Percentiles rank a stretch among this genome's conserved stretches.
Conservation (phyloP, 64 coral and sea anemone species). For the Platygyra sinensis region DNA sequence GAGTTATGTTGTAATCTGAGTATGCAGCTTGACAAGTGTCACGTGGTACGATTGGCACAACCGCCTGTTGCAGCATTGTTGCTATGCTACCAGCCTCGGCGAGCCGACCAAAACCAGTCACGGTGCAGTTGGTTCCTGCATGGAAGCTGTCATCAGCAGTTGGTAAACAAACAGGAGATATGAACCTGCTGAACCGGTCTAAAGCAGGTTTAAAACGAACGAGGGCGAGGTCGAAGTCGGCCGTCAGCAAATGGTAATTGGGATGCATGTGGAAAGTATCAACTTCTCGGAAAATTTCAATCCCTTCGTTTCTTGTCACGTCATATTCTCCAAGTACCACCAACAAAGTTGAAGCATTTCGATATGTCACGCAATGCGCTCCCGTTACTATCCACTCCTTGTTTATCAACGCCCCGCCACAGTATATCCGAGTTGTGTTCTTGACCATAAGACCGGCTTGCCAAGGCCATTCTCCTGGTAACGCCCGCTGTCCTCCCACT, state of each 20-base stretch:
- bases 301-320: conserved; percentile 30
- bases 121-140: conserved; percentile 36
- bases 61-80: conserved; percentile 41
- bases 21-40: conserved; percentile 35
- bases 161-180: conserved; percentile 65
- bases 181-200: conserved; percentile 35
- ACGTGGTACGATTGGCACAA: conserved; percentile 42
- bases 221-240: conserved; percentile 64
- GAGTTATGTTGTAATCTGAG: conserved; percentile 10
- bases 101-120: conserved; percentile 67
- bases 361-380: conserved; percentile 56
- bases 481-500: conserved; percentile 50
- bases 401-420: conserved; percentile 57
- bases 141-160: conserved; percentile 17
- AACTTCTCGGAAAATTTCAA: conserved; percentile 49
- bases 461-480: conserved; percentile 78
- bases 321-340: conserved; percentile 67
- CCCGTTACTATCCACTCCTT: conserved; percentile 73
- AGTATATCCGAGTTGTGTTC: conserved; percentile 32
- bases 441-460: conserved; percentile 43
- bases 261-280: conserved; percentile 30
- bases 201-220: conserved; percentile 34
- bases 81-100: conserved; percentile 28
- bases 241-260: conserved; percentile 28
- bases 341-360: conserved; percentile 10